Evolutionary conservation across 1,140 invertebrate genomes (phyloP).

Genomic region (Harpegnathos saltator): DNA sequence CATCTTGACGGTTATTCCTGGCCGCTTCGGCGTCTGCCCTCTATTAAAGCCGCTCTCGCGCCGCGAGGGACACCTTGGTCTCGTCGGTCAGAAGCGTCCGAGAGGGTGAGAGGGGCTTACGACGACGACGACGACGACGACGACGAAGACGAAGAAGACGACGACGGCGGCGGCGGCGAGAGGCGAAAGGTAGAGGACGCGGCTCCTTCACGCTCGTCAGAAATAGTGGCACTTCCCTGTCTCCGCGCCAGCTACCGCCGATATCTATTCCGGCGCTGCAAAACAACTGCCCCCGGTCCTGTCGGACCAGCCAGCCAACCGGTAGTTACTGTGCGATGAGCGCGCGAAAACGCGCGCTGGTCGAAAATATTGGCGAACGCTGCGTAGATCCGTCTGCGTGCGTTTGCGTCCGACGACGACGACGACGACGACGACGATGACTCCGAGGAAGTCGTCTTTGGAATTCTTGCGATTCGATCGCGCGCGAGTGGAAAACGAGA

Average conservation of each 20-base stretch:
- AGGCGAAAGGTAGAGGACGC: conserved; percentile 37
- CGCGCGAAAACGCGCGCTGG: conserved; percentile 39
- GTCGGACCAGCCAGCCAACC: conserved; percentile 61
- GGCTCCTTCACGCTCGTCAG: conserved; percentile 79
- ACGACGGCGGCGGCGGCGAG: conserved; percentile 32
- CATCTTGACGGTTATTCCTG: conserved; percentile 86
- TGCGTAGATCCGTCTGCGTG: conserved; percentile 7
- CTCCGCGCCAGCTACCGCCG: conserved; percentile 82
- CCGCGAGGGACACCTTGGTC: conserved; percentile 65
- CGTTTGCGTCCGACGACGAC: not conserved
- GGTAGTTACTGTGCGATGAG: conserved; percentile 58
- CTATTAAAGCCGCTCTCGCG: conserved; percentile 77
- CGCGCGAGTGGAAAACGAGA: too few relatives aligned
- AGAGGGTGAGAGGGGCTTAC: conserved; percentile 54
- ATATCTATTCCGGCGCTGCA: conserved; percentile 86
- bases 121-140: conserved; percentile 52
- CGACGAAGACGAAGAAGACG: conserved; percentile 42
- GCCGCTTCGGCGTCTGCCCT: conserved; percentile 79
- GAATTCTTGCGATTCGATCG: too few relatives aligned
- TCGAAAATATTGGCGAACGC: conserved; percentile 49
- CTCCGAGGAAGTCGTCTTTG: too few relatives aligned
- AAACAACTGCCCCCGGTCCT: conserved; percentile 81
- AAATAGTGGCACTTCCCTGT: conserved; percentile 86
- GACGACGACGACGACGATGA: not conserved
- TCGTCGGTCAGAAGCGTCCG: conserved; percentile 67